These are phyloP conservation scores for Excalfactoria chinensis DNA, from an alignment of 2,113 vertebrate species.

Conservation along the genomic window DNA sequence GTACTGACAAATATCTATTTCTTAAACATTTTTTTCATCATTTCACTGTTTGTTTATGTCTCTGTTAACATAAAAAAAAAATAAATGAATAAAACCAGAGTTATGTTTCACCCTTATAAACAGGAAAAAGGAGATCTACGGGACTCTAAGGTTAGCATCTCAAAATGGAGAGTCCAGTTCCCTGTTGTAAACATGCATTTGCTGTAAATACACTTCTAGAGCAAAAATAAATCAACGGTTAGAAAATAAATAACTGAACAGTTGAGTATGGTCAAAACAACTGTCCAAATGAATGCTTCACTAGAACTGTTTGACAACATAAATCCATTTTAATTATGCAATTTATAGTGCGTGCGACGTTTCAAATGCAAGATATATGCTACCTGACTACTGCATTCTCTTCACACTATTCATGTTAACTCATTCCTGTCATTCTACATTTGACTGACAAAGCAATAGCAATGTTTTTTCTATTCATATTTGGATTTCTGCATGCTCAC, in stretches of 20 bases:
- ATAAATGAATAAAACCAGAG: neutral
- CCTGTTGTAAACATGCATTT: neutral
- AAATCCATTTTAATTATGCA: neutral
- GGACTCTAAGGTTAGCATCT: neutral
- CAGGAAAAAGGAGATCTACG: neutral
- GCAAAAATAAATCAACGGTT: neutral
- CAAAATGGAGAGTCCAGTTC: neutral
- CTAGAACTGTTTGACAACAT: neutral
- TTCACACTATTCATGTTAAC: neutral
- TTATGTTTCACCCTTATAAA: neutral
- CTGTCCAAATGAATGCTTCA: neutral
- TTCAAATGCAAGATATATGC: neutral
- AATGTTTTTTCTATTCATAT: neutral
- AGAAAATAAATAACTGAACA: neutral
- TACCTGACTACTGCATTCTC: neutral
- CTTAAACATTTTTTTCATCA: neutral
- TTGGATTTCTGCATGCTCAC: neutral
- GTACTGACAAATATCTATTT: neutral
- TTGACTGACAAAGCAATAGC: neutral
- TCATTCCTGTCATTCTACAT: neutral
- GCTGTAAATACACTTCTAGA: neutral
- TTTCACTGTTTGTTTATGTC: neutral
- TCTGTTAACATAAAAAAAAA: neutral
- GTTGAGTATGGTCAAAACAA: neutral
- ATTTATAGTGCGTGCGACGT: neutral